These are phyloP conservation scores for Pao palembangensis DNA, from an alignment of 2,113 vertebrate species.

Conservation along the genomic window DNA sequence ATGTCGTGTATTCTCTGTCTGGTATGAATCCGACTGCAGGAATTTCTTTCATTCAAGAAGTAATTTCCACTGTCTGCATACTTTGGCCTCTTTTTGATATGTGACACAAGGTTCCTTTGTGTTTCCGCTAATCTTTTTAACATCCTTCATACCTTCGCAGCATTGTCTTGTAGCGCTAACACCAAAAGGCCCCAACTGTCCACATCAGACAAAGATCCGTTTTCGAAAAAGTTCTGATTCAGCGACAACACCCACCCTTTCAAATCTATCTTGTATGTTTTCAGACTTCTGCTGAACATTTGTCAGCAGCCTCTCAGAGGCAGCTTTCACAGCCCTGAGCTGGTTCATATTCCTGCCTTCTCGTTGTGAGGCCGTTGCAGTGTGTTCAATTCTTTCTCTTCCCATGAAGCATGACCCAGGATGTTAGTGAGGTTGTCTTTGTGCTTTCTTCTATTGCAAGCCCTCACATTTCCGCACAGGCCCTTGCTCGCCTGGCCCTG, in stretches of 20 bases:
- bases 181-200: conserved; percentile 45
- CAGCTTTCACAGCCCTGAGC: conserved; percentile 14
- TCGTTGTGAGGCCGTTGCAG: not conserved
- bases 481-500: not conserved
- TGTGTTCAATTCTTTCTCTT: conserved; percentile 9
- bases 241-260: conserved; percentile 35
- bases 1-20: too few species aligned
- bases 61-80: conserved; percentile 1
- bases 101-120: conserved; percentile 37
- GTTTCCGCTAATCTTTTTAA: conserved; percentile 28
- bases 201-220: conserved; percentile 21
- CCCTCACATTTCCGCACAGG: not conserved
- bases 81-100: not conserved
- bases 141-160: conserved; percentile 33
- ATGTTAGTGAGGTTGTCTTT: too few species aligned
- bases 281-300: conserved; percentile 9
- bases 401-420: not conserved
- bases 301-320: conserved; percentile 20
- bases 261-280: conserved; percentile 21
- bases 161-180: conserved; percentile 31
- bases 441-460: not conserved
- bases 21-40: not conserved
- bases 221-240: conserved; percentile 31
- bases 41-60: conserved; percentile 1
- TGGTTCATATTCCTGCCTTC: too few species aligned